These are phyloP conservation scores for Lordiphosa andalusiaca DNA, from an alignment of 2,888 invertebrate genomes.

Conservation along the genomic window DNA sequence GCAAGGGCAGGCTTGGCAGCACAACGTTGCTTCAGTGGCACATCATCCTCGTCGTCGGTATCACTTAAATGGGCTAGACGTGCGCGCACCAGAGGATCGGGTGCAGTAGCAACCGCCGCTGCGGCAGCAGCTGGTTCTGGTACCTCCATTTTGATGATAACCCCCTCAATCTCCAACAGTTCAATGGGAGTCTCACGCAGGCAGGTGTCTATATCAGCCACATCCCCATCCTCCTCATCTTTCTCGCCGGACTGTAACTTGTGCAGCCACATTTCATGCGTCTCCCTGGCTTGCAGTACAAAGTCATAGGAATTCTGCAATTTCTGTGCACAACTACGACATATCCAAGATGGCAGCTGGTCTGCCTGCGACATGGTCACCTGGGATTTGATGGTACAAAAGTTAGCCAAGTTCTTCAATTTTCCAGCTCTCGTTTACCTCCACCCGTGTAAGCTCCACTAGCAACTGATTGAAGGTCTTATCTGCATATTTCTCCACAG, in stretches of 20 bases:
- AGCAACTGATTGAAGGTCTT: slow-evolving; percentile 57
- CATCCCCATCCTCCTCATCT: slow-evolving; percentile 7
- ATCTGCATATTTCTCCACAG: slow-evolving; percentile 40
- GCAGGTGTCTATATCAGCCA: slow-evolving; percentile 28
- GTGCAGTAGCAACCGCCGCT: background rate
- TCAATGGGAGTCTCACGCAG: slow-evolving; percentile 51
- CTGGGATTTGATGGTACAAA: slow-evolving; percentile 15
- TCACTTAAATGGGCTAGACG: slow-evolving; percentile 20
- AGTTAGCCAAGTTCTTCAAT: background rate
- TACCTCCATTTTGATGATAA: slow-evolving; percentile 54
- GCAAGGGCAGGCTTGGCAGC: background rate
- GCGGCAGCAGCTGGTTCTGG: slow-evolving; percentile 3
- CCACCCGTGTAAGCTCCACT: slow-evolving; percentile 43
- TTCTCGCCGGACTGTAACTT: slow-evolving; percentile 12
- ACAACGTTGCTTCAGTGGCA: slow-evolving; percentile 50
- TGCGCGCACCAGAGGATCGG: slow-evolving; percentile 44
- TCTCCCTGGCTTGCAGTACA: slow-evolving; percentile 45
- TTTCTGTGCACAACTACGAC: slow-evolving; percentile 41
- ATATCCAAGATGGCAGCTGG: slow-evolving; percentile 53
- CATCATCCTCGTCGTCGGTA: slow-evolving; percentile 45
- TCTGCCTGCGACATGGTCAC: slow-evolving; percentile 28
- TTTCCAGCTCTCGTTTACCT: slow-evolving; percentile 31
- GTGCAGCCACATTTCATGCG: slow-evolving; percentile 41
- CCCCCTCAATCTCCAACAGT: slow-evolving; percentile 49
- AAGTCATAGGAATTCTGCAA: slow-evolving; percentile 52